These are phyloP conservation scores for Sparidentex hasta DNA, from an alignment of 2,797 vertebrate species.

Conservation along the genomic window DNA sequence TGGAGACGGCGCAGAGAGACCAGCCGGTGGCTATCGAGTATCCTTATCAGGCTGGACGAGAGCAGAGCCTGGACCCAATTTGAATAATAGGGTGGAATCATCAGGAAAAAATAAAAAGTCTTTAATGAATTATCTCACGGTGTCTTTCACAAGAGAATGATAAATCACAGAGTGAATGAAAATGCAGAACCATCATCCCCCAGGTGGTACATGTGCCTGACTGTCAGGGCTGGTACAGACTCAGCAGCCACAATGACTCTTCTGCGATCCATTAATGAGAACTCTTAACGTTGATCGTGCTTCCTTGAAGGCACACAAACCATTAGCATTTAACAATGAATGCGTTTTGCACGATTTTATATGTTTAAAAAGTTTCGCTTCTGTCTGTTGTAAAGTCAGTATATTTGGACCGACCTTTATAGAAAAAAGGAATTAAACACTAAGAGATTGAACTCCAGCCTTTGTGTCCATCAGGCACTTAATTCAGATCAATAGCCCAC, in stretches of 20 bases:
- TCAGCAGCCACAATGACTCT: slow-evolving; percentile 1
- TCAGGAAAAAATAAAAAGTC: slow-evolving; percentile 13
- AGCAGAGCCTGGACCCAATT: slow-evolving; percentile 30
- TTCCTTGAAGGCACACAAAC: slow-evolving; percentile 3
- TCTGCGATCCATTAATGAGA: slow-evolving; percentile 34
- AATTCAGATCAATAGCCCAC: slow-evolving; percentile 46
- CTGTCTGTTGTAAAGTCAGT: background rate
- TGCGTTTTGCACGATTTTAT: too few species aligned
- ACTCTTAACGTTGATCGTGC: background rate
- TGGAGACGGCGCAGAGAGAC: slow-evolving; percentile 20
- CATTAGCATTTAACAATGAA: background rate
- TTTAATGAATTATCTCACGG: slow-evolving; percentile 36
- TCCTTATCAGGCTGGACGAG: slow-evolving; percentile 37
- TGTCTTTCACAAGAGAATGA: slow-evolving; percentile 38
- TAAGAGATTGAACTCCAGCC: slow-evolving; percentile 17
- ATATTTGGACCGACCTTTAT: slow-evolving; percentile 8
- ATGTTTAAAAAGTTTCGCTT: background rate
- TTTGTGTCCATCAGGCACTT: slow-evolving; percentile 37
- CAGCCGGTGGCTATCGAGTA: slow-evolving; percentile 20
- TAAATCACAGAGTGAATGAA: slow-evolving; percentile 53
- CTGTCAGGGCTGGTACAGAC: slow-evolving; percentile 34
- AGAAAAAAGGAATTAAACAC: background rate
- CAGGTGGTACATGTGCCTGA: slow-evolving; percentile 38
- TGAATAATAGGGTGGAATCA: slow-evolving; percentile 38
- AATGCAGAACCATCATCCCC: slow-evolving; percentile 41